phyloP scores from a whole-genome alignment of 1,140 invertebrate species.

The Meloidogyne floridensis region DNA sequence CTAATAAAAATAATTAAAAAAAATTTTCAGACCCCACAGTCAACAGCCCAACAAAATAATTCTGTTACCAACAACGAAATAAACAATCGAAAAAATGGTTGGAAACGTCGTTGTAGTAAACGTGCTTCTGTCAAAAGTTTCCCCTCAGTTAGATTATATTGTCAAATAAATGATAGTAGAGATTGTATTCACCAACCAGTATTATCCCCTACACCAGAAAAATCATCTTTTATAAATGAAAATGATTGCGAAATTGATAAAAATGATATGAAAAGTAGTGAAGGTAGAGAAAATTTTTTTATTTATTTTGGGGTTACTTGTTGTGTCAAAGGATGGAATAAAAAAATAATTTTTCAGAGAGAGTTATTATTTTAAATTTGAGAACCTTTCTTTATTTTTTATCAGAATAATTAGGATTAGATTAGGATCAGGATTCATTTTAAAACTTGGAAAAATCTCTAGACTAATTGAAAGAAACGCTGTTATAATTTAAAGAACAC shows the following conservation, averaged over 20 bases:
- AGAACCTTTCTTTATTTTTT: no score
- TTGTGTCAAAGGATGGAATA: no score
- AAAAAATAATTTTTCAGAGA: no score
- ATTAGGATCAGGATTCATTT: no score
- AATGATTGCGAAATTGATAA: not conserved
- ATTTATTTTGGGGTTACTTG: not conserved
- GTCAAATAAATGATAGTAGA: not conserved
- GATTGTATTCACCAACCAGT: not conserved
- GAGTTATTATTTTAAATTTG: no score
- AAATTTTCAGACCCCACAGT: no score
- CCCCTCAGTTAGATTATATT: conserved; percentile 11
- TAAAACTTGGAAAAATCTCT: no score
- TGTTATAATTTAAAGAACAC: no score
- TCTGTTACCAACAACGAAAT: not conserved
- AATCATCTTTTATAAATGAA: not conserved
- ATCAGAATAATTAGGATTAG: no score
- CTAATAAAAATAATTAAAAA: no score
- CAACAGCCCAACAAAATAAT: not conserved
- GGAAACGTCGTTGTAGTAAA: conserved; percentile 14
- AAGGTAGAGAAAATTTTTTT: not conserved
- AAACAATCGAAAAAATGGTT: not conserved
- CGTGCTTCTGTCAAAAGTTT: conserved; percentile 6
- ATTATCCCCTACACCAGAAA: not conserved
- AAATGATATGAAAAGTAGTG: not conserved
- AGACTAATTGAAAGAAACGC: no score